Base-by-base conservation (phyloP, 2,888 invertebrate species). In the Drosophila parthenogenetica region DNA sequence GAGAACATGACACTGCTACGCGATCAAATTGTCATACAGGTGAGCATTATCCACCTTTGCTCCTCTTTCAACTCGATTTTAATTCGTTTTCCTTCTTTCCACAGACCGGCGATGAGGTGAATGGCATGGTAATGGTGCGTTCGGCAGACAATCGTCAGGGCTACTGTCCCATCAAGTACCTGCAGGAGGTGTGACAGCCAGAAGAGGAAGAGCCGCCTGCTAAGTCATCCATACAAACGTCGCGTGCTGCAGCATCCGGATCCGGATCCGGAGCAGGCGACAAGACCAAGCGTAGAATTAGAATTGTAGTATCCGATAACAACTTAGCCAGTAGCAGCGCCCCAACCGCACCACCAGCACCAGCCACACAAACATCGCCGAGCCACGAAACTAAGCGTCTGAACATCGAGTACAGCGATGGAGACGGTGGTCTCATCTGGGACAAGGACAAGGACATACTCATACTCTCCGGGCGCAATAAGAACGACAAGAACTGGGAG, bases 71-170 rank as follows among this genome's bases (percentile, higher is more conserved):
- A 29, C 8, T 13, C 29, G 2, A 19, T 19, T 11, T 11, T 13
- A 3, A 2, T 8, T 3, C 0, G 19, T 17, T 5, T 0, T 17
- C 1, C 2, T 4, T 16, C 35, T n/a, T 13, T n/a, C n/a, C n/a
- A 3, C 11, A 92, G 93, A 94, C 97, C 8, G 97, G 97, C 2
- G 98, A 98, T 75, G 98, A 98, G 90, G 94, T 97, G 0, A 97
- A 98, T 89, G 98, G 98, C 25, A 97, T 98, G 95, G 96, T 98
- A 71, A 96, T 97, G 95, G 97, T 98, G 73, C 95, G 98, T 59
- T 97, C 97, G 49, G 98, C 98, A 0, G 97, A 97, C 90, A 97
- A 97, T 93, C 97, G 97, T 82, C 97, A 98, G 92, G 97, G 97
- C 66, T 95, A 97, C 78, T 98, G 98, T 93, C 98, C 98, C n/a